Evolutionary conservation across 2,113 vertebrate genomes (phyloP).

Genomic region (Aegypius monachus): DNA sequence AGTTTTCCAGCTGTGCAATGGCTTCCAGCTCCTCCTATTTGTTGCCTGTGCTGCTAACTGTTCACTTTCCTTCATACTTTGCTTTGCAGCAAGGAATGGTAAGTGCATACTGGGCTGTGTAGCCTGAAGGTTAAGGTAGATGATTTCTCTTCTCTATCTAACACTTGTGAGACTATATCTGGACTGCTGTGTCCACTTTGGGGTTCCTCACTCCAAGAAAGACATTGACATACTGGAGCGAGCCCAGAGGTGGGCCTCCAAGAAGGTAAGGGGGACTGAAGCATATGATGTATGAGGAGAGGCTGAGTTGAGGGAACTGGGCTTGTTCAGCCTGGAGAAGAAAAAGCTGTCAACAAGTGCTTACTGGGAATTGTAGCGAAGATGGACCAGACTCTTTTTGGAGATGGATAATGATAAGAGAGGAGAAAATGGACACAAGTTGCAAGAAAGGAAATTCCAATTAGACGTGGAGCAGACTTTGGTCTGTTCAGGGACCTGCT

Average conservation of each 20-base stretch:
- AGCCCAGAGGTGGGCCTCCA: not conserved
- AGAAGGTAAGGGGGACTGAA: not conserved
- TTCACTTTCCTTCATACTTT: not conserved
- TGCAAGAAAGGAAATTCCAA: not conserved
- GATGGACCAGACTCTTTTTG: not conserved
- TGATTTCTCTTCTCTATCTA: not conserved
- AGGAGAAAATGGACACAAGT: not conserved
- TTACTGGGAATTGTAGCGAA: not conserved
- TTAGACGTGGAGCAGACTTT: not conserved
- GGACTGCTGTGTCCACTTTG: not conserved
- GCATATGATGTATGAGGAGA: not conserved
- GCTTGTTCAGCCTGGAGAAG: not conserved
- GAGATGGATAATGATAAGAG: not conserved
- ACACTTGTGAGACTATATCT: not conserved
- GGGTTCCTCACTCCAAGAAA: not conserved
- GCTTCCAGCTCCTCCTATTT: not conserved
- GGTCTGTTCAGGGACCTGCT: not conserved
- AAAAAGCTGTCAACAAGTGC: not conserved
- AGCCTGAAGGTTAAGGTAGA: not conserved
- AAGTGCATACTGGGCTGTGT: not conserved
- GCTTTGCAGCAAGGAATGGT: not conserved
- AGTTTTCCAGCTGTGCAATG: not conserved
- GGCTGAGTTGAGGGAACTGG: not conserved
- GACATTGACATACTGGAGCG: not conserved
- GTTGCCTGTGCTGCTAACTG: not conserved